Evolutionary conservation across 2,113 vertebrate genomes (phyloP).

Genomic region (Vidua chalybeata): DNA sequence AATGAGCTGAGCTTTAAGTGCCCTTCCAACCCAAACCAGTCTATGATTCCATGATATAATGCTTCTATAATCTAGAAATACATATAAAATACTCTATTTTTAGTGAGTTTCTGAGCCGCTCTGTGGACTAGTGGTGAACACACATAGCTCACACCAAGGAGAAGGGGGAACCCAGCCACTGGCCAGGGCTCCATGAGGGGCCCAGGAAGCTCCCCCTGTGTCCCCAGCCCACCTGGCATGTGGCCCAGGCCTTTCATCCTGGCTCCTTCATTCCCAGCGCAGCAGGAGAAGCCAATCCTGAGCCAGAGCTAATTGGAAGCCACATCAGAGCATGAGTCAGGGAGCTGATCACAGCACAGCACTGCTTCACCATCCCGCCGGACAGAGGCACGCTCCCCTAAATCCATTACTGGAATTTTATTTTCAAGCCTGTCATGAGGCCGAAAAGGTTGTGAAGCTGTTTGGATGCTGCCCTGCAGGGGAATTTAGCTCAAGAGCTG

Average conservation of each 20-base stretch:
- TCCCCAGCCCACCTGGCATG: fast-evolving
- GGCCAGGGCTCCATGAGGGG: neutral
- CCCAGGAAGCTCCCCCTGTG: fast-evolving
- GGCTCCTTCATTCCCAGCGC: neutral
- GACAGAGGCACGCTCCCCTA: neutral
- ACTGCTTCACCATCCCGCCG: neutral
- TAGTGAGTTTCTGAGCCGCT: neutral
- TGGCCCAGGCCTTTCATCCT: neutral
- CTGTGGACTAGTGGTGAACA: neutral
- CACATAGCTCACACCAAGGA: fast-evolving
- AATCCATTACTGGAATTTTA: neutral
- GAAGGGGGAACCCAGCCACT: fast-evolving
- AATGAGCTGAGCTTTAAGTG: neutral
- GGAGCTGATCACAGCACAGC: neutral
- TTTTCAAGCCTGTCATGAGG: neutral
- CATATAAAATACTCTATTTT: neutral
- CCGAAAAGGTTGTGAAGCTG: neutral
- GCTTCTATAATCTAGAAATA: neutral
- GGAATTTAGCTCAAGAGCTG: neutral
- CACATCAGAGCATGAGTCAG: neutral
- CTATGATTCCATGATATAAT: neutral
- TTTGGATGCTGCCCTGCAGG: neutral
- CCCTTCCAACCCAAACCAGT: neutral
- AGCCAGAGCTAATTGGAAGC: neutral
- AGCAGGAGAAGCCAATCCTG: neutral